Evolutionary conservation across 2,113 vertebrate genomes (phyloP).

Genomic region (Kryptolebias marmoratus): DNA sequence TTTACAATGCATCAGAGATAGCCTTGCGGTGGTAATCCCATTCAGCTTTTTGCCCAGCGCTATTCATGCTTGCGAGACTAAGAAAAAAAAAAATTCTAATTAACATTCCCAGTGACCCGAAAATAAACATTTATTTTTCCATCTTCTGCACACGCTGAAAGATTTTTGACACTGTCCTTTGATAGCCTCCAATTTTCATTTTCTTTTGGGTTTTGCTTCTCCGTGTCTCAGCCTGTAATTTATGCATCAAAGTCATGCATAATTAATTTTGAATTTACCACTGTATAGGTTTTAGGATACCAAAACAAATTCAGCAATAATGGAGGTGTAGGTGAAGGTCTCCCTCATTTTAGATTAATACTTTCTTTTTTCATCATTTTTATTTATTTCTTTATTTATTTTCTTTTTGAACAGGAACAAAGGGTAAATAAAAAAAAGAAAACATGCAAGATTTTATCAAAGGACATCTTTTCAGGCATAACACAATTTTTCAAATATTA

Average conservation of each 20-base stretch:
- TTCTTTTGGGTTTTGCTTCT: conserved; percentile 54
- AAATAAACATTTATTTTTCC: conserved; percentile 83
- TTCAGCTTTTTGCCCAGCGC: conserved; percentile 64
- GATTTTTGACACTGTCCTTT: conserved; percentile 78
- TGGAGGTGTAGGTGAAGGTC: conserved; percentile 72
- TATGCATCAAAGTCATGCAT: conserved; percentile 86
- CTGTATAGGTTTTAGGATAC: conserved; percentile 78
- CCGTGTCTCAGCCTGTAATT: conserved; percentile 70
- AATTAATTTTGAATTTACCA: conserved; percentile 85
- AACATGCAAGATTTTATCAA: conserved; percentile 6
- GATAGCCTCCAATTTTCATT: conserved; percentile 80
- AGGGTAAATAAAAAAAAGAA: conserved; percentile 10
- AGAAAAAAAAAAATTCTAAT: conserved; percentile 82
- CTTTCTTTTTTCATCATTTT: neutral
- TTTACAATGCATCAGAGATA: conserved; percentile 82
- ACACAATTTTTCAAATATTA: neutral
- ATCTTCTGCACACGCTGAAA: conserved; percentile 64
- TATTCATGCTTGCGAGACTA: conserved; percentile 61
- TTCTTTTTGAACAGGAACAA: conserved; percentile 16
- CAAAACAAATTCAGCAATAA: conserved; percentile 78
- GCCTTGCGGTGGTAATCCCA: conserved; percentile 73
- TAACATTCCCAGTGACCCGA: conserved; percentile 89
- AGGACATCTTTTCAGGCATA: conserved; percentile 1
- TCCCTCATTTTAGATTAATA: conserved; percentile 71
- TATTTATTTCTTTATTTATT: neutral